Percentiles rank a stretch among this genome's conserved stretches.
Evolutionary conservation across 2,113 vertebrate species (phyloP).

Genomic region (Cathartes aura): DNA sequence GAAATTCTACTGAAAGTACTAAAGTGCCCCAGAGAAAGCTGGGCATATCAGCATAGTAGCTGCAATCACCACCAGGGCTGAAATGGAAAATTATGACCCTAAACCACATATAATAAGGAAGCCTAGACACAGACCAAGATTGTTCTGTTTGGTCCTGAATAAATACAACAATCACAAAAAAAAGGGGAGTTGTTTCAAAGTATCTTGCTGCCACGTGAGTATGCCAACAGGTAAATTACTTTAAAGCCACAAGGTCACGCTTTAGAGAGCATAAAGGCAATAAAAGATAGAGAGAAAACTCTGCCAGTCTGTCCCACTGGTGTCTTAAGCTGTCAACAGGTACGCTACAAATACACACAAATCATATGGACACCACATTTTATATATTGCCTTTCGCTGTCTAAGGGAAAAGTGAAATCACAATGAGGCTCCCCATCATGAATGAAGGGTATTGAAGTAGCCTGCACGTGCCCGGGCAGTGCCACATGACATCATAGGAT

Average conservation of each 20-base stretch:
- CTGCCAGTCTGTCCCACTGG: neutral
- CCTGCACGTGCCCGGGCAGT: neutral
- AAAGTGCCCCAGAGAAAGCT: neutral
- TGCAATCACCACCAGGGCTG: neutral
- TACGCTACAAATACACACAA: slow-evolving; percentile 58
- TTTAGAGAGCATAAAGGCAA: neutral
- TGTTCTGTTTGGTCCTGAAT: neutral
- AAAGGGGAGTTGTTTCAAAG: neutral
- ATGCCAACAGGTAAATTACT: neutral
- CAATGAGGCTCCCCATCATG: slow-evolving; percentile 50
- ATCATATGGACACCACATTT: slow-evolving; percentile 58
- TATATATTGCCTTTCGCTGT: slow-evolving; percentile 41
- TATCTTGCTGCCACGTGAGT: neutral
- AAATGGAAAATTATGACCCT: neutral
- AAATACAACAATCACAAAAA: neutral
- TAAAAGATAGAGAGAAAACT: neutral
- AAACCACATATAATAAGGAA: neutral
- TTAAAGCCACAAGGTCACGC: neutral
- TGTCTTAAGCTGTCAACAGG: slow-evolving; percentile 54
- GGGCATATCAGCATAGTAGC: neutral
- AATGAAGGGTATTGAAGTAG: slow-evolving; percentile 72
- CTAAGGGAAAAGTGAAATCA: slow-evolving; percentile 69
- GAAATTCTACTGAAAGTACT: neutral
- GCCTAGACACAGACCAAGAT: neutral
- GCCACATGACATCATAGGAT: slow-evolving; percentile 69